Evolutionary conservation across 2,113 vertebrate genomes (phyloP).

Genomic region (Odontesthes bonariensis): DNA sequence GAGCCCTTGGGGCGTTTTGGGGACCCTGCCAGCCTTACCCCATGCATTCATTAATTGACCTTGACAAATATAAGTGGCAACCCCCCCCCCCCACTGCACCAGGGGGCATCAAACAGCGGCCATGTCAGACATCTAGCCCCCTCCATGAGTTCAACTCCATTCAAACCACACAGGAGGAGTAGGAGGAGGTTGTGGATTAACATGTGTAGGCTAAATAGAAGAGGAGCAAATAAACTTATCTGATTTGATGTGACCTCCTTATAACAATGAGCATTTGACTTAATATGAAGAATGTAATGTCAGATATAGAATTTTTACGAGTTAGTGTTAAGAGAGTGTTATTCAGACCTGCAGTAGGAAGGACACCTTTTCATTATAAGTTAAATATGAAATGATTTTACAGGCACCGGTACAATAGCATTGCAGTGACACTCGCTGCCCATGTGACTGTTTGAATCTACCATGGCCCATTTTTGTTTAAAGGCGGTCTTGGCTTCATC

Average conservation of each 20-base stretch:
- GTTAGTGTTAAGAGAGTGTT: not conserved
- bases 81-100: constrained; percentile 59
- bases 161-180: constrained; percentile 31
- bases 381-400: constrained; percentile 14
- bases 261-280: not conserved
- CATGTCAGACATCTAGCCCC: constrained; percentile 68
- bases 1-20: constrained; percentile 62
- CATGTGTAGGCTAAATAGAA: constrained; percentile 13
- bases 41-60: constrained; percentile 81
- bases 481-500: constrained; percentile 56
- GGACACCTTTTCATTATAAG: constrained; percentile 28
- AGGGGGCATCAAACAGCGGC: constrained; percentile 71
- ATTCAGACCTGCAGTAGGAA: constrained; percentile 20
- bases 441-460: constrained; percentile 58
- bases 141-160: constrained; percentile 48
- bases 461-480: constrained; percentile 54
- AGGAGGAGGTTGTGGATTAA: constrained; percentile 33
- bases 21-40: constrained; percentile 62
- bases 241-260: constrained; percentile 13
- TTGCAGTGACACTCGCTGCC: constrained; percentile 39
- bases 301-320: not conserved
- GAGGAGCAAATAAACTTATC: not conserved
- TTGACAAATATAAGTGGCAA: constrained; percentile 82
- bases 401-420: constrained; percentile 35
- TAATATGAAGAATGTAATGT: not conserved